Percentiles rank a stretch among this genome's conserved stretches.
phyloP scores from a whole-genome alignment of 2,113 vertebrate species.

The Trichechus manatus region DNA sequence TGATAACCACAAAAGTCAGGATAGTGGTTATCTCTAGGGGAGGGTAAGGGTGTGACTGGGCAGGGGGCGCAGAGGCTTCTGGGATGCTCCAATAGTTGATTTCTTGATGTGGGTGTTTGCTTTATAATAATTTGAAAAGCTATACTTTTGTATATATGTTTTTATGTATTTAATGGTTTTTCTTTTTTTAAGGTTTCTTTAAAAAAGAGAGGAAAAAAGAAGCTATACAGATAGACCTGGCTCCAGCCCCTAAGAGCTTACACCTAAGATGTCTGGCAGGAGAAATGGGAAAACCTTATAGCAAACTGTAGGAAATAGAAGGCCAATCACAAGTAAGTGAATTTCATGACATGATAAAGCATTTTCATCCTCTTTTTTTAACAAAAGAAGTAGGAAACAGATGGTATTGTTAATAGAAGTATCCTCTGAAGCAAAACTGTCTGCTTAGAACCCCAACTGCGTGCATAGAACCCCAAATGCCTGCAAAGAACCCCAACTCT shows the following conservation, averaged over 20 bases:
- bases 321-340: neutral
- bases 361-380: neutral
- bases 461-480: no score
- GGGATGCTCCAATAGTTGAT: neutral
- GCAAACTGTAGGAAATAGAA: neutral
- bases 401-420: neutral
- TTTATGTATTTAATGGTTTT: neutral
- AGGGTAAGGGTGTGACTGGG: neutral
- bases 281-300: neutral
- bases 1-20: neutral
- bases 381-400: neutral
- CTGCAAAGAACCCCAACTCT: neutral
- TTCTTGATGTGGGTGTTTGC: neutral
- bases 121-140: neutral
- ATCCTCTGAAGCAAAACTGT: neutral
- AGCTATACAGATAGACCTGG: neutral
- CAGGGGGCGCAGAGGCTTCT: fast-evolving
- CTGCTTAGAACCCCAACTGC: neutral
- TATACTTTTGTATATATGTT: neutral
- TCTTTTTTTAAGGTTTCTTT: neutral
- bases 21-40: neutral
- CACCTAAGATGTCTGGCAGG: neutral
- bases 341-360: neutral
- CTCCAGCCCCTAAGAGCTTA: neutral
- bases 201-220: neutral